Evolutionary conservation across 2,888 invertebrate species (phyloP), one percentile per base, ranked within the genome.

Genomic region (Chymomyza fuscimana): DNA sequence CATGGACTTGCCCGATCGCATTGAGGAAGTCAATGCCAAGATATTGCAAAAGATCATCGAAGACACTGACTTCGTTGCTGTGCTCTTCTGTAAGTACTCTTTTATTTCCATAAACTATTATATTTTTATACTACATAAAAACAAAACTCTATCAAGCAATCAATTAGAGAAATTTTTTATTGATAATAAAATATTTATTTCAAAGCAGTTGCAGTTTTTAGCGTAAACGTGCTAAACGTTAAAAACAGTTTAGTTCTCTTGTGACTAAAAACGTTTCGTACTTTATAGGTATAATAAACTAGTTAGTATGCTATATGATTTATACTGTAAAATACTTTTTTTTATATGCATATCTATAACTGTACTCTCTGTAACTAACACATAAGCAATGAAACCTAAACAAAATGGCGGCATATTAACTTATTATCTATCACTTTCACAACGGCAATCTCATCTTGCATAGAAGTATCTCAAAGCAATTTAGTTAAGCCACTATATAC

Each of bases 11-110:
- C 97, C 98, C 63, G 97, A 98, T 93, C 94, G 97, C 92, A 98
- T 98, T 92, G 98, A 98, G 93, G 98, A 98, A 93, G 97, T 98
- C 66, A 98, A 98, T 91, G 94, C 97, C 76, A 96, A 96, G 92
- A 97, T 97, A 89, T 93, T 98, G 79, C 94, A 94, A 72, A 97
- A 97, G 93, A 96, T 97, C 89, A 96, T 98, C 78, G 96, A 97
- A 91, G 97, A 97, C 82, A 96, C 97, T 29, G 96, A 97, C 86
- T 97, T 96, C 91, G 97, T 98, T 81, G 97, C 97, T 69, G 97
- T 97, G 82, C 94, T 97, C 89, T 98, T 97, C 93, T 97, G 97
- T 97, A 94, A 97, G 97, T 97, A 93, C 87, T 81, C n/a, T 46
- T 65, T 59, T 68, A 29, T 72, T 7, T 32, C 32, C 9, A 32